Percentiles rank a stretch among this genome's conserved stretches.
Conservation (phyloP, 2,888 invertebrate species). For the Drosophila dives region DNA sequence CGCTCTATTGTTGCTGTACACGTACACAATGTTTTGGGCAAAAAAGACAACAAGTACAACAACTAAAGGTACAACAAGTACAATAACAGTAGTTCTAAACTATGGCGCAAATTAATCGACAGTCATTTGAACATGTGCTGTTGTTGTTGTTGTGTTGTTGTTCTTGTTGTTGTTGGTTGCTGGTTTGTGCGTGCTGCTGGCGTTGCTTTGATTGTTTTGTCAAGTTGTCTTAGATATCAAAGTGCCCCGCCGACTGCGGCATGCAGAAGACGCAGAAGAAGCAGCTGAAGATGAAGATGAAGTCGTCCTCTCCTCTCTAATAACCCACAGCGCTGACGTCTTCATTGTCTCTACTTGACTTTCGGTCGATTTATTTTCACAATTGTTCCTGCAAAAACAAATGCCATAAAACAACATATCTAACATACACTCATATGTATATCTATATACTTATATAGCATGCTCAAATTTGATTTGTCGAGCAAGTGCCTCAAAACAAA, state of each 20-base stretch:
- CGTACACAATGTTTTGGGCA: conserved; percentile 66
- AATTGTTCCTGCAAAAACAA: conserved; percentile 76
- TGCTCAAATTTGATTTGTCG: conserved; percentile 55
- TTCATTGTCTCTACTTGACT: conserved; percentile 77
- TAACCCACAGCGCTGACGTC: conserved; percentile 80
- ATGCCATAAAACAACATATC: conserved; percentile 39
- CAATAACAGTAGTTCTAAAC: conserved; percentile 54
- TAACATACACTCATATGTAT: conserved; percentile 8
- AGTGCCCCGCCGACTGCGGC: conserved; percentile 54
- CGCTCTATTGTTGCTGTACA: conserved; percentile 54
- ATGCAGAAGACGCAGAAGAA: conserved; percentile 20
- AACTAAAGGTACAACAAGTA: conserved; percentile 32
- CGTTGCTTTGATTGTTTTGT: conserved; percentile 80
- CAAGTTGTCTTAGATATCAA: conserved; percentile 81
- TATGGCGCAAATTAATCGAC: conserved; percentile 73
- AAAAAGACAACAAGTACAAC: conserved; percentile 50
- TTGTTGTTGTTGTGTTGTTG: conserved; percentile 41
- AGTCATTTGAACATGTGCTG: conserved; percentile 69
- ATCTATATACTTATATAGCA: conserved; percentile 2
- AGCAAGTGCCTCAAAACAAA: conserved; percentile 56
- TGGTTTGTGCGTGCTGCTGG: conserved; percentile 51
- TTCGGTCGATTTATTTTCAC: conserved; percentile 74
- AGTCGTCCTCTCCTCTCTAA: conserved; percentile 44
- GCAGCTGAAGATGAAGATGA: conserved; percentile 2
- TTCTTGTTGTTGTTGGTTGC: conserved; percentile 33